Conservation (phyloP, 2,888 invertebrate species). For the Hypselothyrea guttata region DNA sequence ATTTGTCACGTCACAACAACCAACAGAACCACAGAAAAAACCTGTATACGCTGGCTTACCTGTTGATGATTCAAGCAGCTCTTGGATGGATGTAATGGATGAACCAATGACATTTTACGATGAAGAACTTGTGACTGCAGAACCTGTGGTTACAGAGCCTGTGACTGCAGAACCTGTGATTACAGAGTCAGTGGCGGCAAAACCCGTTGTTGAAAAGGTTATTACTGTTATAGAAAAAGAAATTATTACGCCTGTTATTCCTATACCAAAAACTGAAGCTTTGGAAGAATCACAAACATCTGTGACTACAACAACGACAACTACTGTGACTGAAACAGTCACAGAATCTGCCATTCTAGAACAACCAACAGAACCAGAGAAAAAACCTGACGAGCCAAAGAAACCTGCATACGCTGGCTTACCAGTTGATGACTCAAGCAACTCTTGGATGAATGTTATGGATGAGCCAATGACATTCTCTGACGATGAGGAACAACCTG, state of each 20-base stretch:
- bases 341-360: background rate
- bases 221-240: constrained; percentile 1
- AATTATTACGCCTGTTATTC: background rate
- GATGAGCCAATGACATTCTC: constrained; percentile 18
- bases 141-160: background rate
- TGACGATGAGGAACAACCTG: constrained; percentile 9
- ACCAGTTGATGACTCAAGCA: constrained; percentile 5
- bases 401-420: constrained; percentile 17
- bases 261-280: background rate
- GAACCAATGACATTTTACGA: constrained; percentile 81
- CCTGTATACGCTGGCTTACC: constrained; percentile 72
- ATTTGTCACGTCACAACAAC: background rate
- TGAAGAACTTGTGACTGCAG: constrained; percentile 28
- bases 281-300: constrained; percentile 10
- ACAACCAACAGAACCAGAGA: constrained; percentile 1
- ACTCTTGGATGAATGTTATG: constrained; percentile 17
- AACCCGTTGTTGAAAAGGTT: background rate
- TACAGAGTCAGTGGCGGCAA: background rate
- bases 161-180: background rate
- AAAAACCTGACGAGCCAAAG: constrained; percentile 9
- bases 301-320: constrained; percentile 12
- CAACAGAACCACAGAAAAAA: constrained; percentile 45
- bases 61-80: constrained; percentile 55
- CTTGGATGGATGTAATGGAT: constrained; percentile 79
- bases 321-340: constrained; percentile 15